Percentiles rank a stretch among this genome's conserved stretches.
These are phyloP conservation scores for Eupithecia vulgata DNA, from an alignment of 2,888 invertebrate genomes.

Conservation along the genomic window DNA sequence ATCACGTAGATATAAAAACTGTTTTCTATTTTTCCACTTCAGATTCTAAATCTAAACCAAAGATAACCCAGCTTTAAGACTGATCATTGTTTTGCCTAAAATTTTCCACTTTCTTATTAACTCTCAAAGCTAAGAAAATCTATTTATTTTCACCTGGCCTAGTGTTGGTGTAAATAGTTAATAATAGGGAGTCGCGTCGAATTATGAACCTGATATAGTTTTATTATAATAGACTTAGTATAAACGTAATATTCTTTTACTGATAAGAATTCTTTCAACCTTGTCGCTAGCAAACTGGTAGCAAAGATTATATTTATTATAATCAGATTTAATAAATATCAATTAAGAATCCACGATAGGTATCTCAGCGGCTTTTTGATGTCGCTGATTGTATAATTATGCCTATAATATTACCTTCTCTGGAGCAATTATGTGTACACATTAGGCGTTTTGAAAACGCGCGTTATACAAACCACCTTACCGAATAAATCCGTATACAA, in stretches of 20 bases:
- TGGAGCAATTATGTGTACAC: not conserved
- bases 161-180: conserved; percentile 22
- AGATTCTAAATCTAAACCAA: not conserved
- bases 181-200: conserved; percentile 43
- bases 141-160: not conserved
- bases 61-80: conserved; percentile 1
- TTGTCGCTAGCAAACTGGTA: not conserved
- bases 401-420: too few relatives aligned
- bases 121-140: not conserved
- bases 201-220: conserved; percentile 42
- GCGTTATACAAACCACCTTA: not conserved
- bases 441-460: not conserved
- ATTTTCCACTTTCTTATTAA: not conserved
- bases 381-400: not conserved
- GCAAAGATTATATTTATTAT: not conserved
- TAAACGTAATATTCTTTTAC: not conserved
- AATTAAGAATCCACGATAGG: not conserved
- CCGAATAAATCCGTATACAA: not conserved
- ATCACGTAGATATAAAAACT: not conserved
- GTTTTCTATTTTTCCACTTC: not conserved
- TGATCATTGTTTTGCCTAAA: conserved; percentile 1
- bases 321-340: not conserved
- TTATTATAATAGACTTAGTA: not conserved
- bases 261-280: not conserved
- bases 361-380: not conserved